Conservation (phyloP, 1,140 invertebrate genomes). For the Probaryconus sp. region DNA sequence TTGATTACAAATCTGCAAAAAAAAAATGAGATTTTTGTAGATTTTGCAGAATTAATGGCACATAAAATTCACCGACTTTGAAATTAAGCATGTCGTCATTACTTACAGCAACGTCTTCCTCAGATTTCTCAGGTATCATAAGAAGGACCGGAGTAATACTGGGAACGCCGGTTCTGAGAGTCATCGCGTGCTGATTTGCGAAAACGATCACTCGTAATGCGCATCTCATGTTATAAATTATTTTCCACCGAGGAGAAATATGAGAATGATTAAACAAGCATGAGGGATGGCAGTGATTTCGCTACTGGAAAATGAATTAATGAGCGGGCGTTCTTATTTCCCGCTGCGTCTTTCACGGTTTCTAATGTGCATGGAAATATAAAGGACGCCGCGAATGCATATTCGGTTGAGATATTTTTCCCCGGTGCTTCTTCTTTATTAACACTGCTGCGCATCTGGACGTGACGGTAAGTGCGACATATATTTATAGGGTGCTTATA, state of each 20-base stretch:
- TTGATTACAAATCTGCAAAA: no score
- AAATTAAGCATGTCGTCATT: no score
- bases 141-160: no score
- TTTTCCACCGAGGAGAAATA: slow-evolving; percentile 42
- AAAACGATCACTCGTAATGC: slow-evolving; percentile 9
- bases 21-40: no score
- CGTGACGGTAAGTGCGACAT: slow-evolving; percentile 50
- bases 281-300: slow-evolving; percentile 20
- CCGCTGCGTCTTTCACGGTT: neutral
- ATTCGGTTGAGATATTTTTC: slow-evolving; percentile 31
- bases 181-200: neutral
- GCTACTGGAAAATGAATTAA: slow-evolving; percentile 14
- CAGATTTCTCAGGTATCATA: no score
- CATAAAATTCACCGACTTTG: no score
- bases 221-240: slow-evolving; percentile 33
- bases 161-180: no score
- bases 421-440: slow-evolving; percentile 44
- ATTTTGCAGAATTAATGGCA: no score
- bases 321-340: slow-evolving; percentile 5
- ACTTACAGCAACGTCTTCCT: no score
- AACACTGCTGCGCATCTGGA: slow-evolving; percentile 52
- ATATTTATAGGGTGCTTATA: slow-evolving; percentile 52
- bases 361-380: slow-evolving; percentile 20
- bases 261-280: neutral
- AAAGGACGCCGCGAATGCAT: neutral